Evolutionary conservation across 2,113 vertebrate genomes (phyloP).

Genomic region (Balaenoptera acutorostrata): DNA sequence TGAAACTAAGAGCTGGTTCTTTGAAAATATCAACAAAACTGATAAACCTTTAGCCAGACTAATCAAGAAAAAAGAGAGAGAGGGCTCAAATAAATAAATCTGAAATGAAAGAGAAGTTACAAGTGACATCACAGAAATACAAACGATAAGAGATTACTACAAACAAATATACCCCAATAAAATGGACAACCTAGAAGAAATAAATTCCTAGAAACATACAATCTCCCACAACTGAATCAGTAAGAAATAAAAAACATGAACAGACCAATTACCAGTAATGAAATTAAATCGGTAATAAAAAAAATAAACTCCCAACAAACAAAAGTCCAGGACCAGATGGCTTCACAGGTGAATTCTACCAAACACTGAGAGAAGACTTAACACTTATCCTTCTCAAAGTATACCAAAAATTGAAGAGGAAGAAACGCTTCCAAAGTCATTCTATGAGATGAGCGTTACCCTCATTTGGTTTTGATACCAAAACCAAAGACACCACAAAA

Average conservation of each 20-base stretch:
- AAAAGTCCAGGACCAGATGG: neutral
- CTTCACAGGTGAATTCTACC: neutral
- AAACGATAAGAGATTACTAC: neutral
- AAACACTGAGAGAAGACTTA: neutral
- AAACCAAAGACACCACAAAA: neutral
- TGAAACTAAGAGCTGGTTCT: neutral
- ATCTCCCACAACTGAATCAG: neutral
- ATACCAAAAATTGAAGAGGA: neutral
- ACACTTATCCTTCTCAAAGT: neutral
- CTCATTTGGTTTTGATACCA: neutral
- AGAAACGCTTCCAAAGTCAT: neutral
- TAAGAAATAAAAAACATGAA: neutral
- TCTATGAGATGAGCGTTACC: neutral
- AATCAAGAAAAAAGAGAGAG: neutral
- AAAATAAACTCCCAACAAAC: neutral
- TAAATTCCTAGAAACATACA: neutral
- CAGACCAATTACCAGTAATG: neutral
- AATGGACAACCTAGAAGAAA: neutral
- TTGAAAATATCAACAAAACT: neutral
- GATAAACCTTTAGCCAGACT: neutral
- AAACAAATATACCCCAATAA: neutral
- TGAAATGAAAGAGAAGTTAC: neutral
- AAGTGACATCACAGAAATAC: neutral
- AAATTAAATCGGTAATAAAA: neutral
- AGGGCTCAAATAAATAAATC: neutral